These are phyloP conservation scores for Corynorhinus townsendii DNA, from an alignment of 2,113 vertebrate genomes.

Conservation along the genomic window DNA sequence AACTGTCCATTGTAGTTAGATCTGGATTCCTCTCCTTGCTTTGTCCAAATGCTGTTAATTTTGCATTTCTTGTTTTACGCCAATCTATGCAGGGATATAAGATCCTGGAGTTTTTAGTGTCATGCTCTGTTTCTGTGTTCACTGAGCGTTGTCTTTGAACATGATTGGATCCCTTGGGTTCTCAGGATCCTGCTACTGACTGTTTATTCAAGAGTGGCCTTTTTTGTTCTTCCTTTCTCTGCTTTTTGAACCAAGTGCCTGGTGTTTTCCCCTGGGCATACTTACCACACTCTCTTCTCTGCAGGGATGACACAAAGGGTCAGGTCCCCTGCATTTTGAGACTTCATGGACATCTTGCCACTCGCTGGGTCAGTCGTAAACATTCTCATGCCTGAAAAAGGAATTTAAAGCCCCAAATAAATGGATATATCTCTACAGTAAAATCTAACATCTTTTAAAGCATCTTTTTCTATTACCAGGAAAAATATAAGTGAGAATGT, in stretches of 20 bases:
- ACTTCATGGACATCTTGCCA: not conserved
- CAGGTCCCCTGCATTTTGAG: not conserved
- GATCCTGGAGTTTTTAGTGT: not conserved
- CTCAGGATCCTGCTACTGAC: not conserved
- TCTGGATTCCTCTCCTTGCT: not conserved
- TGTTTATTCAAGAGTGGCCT: not conserved
- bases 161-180: not conserved
- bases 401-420: not conserved
- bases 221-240: not conserved
- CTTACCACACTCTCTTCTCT: not conserved
- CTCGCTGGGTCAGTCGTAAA: not conserved
- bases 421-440: not conserved
- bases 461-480: conserved; percentile 10
- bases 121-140: not conserved
- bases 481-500: not conserved
- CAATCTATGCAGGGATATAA: not conserved
- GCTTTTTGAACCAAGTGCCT: not conserved
- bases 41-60: not conserved
- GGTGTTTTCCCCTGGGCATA: not conserved
- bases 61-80: not conserved
- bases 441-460: conserved; percentile 20
- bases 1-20: not conserved
- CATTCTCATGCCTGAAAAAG: not conserved
- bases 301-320: not conserved
- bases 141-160: not conserved